Evolutionary conservation across 2,797 vertebrate genomes (phyloP), one percentile per base, ranked within the genome.

Genomic region (Fundulus diaphanus): DNA sequence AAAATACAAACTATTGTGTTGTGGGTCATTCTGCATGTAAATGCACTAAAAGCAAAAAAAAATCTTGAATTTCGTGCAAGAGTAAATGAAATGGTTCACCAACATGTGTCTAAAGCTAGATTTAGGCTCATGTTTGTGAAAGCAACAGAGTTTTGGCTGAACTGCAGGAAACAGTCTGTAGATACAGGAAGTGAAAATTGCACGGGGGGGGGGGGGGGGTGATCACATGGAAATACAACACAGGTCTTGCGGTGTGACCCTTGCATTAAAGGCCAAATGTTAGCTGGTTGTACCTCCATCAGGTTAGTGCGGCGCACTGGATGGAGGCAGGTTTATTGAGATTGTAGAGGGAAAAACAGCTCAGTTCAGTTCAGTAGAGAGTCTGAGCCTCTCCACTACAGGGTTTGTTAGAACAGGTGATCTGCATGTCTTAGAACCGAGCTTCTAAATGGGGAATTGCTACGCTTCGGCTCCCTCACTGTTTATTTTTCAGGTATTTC

Each of bases 171-270:
- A 18, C 24, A 2, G 40, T 7, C 18, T 46, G 61, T 33, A 33
- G 56, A 63, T 44, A 65, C 1, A 51, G 59, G 57, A 67, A 75
- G 46, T 57, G 63, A 72, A 44, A 69, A 68, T 49, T 37, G 27
- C 54, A 49, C 27, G 22, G 49, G 8, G 27, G 49, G 22, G 49
- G 8, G 27, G 49, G 16, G 31, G n/a, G n/a, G n/a, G n/a, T 11
- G 31, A n/a, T 24, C 42, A 8, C 68, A 22, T 40, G 22, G 40
- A 46, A 61, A 24, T 8, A 31, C 65, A 27, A 48, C n/a, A 42
- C 33, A 4, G 7, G 68, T 27, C 2, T 16, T n/a, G 3, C 70
- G 24, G 0, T 54, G 18, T 57, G 66, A 63, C n/a, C 33, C 68
- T 52, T 70, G 7, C 15, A 49, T n/a, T 33, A 15, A 24, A 29